A percentile compares a stretch with the other conserved stretches of the same genome.
Evolutionary conservation across 1,140 invertebrate species (phyloP).

Genomic region (Stenopsyche tienmushanensis): DNA sequence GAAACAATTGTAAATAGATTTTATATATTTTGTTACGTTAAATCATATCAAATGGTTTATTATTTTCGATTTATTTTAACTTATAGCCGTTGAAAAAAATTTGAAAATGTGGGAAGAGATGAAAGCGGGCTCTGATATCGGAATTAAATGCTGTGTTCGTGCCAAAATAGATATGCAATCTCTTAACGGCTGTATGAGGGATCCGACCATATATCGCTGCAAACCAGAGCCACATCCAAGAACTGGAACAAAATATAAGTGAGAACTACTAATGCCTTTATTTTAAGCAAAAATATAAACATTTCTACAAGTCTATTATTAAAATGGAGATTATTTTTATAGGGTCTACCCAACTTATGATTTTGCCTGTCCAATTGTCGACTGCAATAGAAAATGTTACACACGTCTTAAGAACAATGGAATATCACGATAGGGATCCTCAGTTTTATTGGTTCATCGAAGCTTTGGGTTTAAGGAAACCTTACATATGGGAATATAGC

Average conservation of each 20-base stretch:
- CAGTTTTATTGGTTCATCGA: slow-evolving; percentile 98
- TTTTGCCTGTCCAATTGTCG: slow-evolving; percentile 99
- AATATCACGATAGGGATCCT: slow-evolving; percentile 96
- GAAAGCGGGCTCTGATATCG: slow-evolving; percentile 78
- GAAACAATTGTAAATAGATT: slow-evolving; percentile 73
- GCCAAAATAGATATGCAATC: slow-evolving; percentile 98
- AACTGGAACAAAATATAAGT: slow-evolving; percentile 96
- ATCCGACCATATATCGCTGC: slow-evolving; percentile 99
- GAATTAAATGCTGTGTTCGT: slow-evolving; percentile 88
- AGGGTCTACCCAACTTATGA: slow-evolving; percentile 99
- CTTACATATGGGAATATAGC: slow-evolving; percentile 95
- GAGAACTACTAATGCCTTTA: slow-evolving; percentile 44
- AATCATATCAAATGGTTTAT: slow-evolving; percentile 16
- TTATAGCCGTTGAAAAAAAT: slow-evolving; percentile 82
- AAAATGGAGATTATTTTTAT: no score
- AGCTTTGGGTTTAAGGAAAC: slow-evolving; percentile 81
- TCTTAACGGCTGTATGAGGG: slow-evolving; percentile 93
- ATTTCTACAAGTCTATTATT: slow-evolving; percentile 31
- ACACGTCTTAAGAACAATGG: slow-evolving; percentile 95
- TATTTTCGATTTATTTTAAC: slow-evolving; percentile 22
- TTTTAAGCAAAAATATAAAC: slow-evolving; percentile 6
- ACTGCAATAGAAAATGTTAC: slow-evolving; percentile 96
- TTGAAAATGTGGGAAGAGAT: slow-evolving; percentile 93
- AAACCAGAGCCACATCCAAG: slow-evolving; percentile 92
- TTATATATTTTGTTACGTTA: background rate